Percentiles rank a stretch among this genome's conserved stretches.
Conservation (phyloP, 2,797 vertebrate species). For the Gymnothorax javanicus region DNA sequence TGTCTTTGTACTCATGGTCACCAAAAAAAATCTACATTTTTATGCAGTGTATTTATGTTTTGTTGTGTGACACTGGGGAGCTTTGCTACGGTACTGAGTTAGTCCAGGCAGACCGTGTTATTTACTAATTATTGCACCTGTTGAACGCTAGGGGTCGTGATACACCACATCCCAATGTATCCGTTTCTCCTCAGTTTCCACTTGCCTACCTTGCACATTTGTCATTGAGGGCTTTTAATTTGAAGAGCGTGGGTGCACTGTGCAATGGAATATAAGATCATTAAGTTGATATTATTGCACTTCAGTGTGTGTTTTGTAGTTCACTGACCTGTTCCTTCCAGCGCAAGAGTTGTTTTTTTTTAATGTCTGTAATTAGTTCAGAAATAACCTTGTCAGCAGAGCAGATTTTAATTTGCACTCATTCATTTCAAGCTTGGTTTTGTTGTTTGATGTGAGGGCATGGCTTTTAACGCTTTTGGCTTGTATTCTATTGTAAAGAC, state of each 20-base stretch:
- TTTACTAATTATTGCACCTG: not conserved
- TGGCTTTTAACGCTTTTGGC: not conserved
- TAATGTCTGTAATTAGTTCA: not conserved
- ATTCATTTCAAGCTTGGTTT: not conserved
- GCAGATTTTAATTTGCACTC: not conserved
- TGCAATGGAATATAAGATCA: not conserved
- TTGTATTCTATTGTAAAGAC: not conserved
- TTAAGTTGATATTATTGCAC: not conserved
- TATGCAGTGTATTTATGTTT: not conserved
- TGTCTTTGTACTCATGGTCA: not conserved
- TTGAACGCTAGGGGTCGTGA: constrained; percentile 7
- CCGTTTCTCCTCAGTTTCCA: not conserved
- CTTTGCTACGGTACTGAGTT: not conserved
- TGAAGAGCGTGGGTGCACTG: not conserved
- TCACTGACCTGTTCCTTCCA: not conserved
- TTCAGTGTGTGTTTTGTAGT: not conserved
- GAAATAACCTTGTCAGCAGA: not conserved
- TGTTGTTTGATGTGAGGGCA: not conserved
- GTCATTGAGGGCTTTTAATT: not conserved
- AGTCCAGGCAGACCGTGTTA: not conserved
- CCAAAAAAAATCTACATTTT: not conserved
- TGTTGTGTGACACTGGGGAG: not conserved
- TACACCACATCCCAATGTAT: not conserved
- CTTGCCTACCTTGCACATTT: not conserved
- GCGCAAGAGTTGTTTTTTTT: not conserved